Evolutionary conservation across 2,797 vertebrate genomes (phyloP).

Genomic region (Monodelphis domestica): DNA sequence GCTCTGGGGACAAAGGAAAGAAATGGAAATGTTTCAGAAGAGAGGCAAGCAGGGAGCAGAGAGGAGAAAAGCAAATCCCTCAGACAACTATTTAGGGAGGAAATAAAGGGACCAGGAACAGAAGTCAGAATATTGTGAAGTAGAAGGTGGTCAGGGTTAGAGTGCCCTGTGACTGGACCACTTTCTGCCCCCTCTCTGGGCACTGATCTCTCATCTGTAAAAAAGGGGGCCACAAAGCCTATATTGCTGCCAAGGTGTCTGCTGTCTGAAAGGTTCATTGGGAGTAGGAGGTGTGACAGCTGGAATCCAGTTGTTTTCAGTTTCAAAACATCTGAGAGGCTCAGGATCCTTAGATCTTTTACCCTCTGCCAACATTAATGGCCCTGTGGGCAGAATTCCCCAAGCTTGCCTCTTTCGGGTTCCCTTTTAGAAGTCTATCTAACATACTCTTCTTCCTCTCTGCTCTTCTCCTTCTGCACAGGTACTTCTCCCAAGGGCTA

Average conservation of each 20-base stretch:
- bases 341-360: neutral
- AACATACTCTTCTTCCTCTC: constrained; percentile 38
- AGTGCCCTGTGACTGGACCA: neutral
- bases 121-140: neutral
- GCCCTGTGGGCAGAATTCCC: neutral
- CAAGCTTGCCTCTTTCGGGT: neutral
- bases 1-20: constrained; percentile 1
- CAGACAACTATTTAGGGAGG: neutral
- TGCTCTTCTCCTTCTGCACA: constrained; percentile 63
- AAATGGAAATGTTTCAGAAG: neutral
- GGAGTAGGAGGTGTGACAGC: constrained; percentile 8
- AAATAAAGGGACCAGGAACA: neutral
- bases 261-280: constrained; percentile 11
- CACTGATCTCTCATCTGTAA: neutral
- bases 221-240: neutral
- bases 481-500: constrained; percentile 82
- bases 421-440: constrained; percentile 41
- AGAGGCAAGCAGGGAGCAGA: constrained; percentile 18
- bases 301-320: constrained; percentile 47
- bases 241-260: constrained; percentile 2
- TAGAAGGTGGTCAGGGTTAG: neutral
- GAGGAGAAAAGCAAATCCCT: neutral
- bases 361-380: constrained; percentile 8
- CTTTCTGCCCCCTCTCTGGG: neutral
- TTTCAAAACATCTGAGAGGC: constrained; percentile 18